phyloP scores from a whole-genome alignment of 2,888 invertebrate genomes.

The Oxystoma pomonae region DNA sequence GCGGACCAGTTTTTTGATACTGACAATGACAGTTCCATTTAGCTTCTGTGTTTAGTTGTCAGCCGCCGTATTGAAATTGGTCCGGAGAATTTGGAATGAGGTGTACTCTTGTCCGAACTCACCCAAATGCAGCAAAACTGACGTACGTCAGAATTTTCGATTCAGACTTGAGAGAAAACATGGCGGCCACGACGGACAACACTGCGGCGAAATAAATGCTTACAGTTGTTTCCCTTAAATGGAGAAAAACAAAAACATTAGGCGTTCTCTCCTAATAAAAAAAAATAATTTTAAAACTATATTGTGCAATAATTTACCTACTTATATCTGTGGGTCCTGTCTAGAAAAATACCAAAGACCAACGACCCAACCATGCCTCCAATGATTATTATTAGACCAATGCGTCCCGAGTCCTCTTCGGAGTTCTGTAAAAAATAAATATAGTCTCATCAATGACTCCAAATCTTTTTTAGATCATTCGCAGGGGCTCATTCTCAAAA shows the following conservation, averaged over 20 bases:
- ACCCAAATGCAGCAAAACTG: constrained; percentile 23
- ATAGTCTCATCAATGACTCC: no score
- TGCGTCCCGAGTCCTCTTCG: constrained; percentile 76
- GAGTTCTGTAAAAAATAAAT: constrained; percentile 45
- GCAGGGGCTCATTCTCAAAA: no score
- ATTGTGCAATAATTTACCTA: constrained; percentile 40
- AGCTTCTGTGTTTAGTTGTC: no score
- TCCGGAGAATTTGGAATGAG: no score
- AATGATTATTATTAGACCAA: constrained; percentile 83
- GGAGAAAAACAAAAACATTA: constrained; percentile 6
- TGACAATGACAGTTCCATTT: no score
- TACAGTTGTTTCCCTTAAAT: constrained; percentile 30
- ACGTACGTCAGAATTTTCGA: constrained; percentile 22
- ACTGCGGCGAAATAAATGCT: constrained; percentile 26
- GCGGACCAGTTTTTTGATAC: no score
- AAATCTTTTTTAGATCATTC: no score
- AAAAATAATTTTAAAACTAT: neutral
- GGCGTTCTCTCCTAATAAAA: neutral
- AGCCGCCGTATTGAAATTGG: no score
- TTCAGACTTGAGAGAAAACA: constrained; percentile 20
- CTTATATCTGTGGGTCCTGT: constrained; percentile 91
- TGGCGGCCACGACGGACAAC: constrained; percentile 22
- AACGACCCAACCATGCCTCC: constrained; percentile 90
- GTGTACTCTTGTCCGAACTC: no score
- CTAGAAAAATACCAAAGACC: constrained; percentile 79